Percentiles rank a stretch among this genome's conserved stretches.
Evolutionary conservation across 2,797 vertebrate species (phyloP).

Genomic region (Percopsis omiscomaycus): DNA sequence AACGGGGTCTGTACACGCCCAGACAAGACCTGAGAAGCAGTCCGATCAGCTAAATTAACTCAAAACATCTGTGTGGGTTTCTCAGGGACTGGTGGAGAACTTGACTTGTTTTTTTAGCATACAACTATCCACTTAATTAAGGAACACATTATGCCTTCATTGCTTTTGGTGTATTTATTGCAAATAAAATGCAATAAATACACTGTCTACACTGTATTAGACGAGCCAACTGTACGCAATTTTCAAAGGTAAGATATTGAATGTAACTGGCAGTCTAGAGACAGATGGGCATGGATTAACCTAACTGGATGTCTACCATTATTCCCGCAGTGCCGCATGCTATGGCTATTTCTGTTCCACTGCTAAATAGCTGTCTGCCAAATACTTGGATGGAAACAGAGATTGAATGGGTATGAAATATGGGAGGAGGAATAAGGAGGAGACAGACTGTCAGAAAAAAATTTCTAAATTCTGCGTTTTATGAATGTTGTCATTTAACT

Average conservation of each 20-base stretch:
- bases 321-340: neutral
- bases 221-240: neutral
- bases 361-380: neutral
- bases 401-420: neutral
- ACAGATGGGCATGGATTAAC: neutral
- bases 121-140: no score
- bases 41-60: no score
- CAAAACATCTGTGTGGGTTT: no score
- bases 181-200: no score
- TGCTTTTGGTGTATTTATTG: neutral
- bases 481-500: constrained; percentile 8
- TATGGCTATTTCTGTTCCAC: constrained; percentile 1
- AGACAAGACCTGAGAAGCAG: no score
- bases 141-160: neutral
- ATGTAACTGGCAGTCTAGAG: neutral
- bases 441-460: constrained; percentile 1
- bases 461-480: neutral
- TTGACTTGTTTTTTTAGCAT: no score
- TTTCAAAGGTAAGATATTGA: constrained; percentile 9
- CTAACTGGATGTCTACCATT: constrained; percentile 10
- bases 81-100: neutral
- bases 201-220: neutral
- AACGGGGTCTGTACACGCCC: no score
- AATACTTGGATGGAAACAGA: neutral
- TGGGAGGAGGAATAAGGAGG: neutral